Base-by-base conservation (phyloP, 2,113 vertebrate species). In the Silurus glanis region DNA sequence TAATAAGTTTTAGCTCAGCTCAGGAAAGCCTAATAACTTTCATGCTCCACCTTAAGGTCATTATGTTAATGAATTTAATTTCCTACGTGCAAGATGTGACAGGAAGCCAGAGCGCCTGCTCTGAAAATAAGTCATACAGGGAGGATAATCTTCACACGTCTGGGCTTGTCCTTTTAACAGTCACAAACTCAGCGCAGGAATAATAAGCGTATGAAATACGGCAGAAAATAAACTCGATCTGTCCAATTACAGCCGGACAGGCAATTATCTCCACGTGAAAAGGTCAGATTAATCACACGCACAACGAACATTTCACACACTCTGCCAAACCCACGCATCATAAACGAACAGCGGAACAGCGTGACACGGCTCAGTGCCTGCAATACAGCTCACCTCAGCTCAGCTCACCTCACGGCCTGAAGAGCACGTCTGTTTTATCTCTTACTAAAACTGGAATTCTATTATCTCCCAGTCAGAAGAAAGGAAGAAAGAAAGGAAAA, bases 221-320 rank as follows among this genome's bases (percentile, higher is more conserved):
- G 9, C 25, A 37, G 74, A 19, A 69, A 37, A 78, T 56, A 66
- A 56, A 67, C 56, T 75, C 71, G 3, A 79, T 53, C 28, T 28
- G 53, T 51, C 78, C 82, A 82, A 51, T 86, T 86, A 69, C 55
- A 71, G 37, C 9, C 13, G 45, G 58, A 58, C 76, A 51, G 82
- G 80, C 14, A 45, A 78, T 80, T 61, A 23, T 59, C 47, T 28
- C 49, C 28, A 19, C 12, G 6, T 56, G 9, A 21, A 89, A 90
- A 89, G 91, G 80, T 85, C 80, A 87, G 49, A 75, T 87, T 84
- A 86, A 89, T 90, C 83, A 89, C 80, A 88, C 55, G 55, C 66
- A 85, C 66, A 87, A 80, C 61, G 58, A 82, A 88, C 56, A 80
- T 64, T 67, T 75, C 67, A 67, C 87, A 88, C 37, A 83, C 61